Base-by-base conservation (phyloP, 2,797 vertebrate species). In the Manis pentadactyla region DNA sequence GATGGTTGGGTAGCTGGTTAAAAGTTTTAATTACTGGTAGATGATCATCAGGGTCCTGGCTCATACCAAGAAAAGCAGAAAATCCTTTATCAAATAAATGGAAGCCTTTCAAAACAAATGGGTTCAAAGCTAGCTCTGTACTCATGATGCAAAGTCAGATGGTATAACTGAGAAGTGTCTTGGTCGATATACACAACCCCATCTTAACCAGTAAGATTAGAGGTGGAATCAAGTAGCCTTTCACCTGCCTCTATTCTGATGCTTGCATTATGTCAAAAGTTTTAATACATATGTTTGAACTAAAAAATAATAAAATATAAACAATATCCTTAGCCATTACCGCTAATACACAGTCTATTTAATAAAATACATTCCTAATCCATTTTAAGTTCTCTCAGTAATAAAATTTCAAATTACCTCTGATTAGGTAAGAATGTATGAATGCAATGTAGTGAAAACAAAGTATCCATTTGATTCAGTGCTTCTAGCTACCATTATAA, bases 41-140 rank as follows among this genome's bases (percentile, higher is more conserved):
- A 97, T 98, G 87, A 97, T 98, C 93, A 97, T 13, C 3, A 46
- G 93, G 55, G 79, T 68, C 29, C 61, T 85, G 61, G 91, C 29
- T 94, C 57, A 75, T 75, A 95, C 61, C 39, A 95, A 93, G 55
- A 68, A 93, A 94, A 97, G 55, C 63, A 96, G 89, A 97, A 97
- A 97, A 96, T 51, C 71, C 90, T 97, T 96, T 97, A 97, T 97
- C 97, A 97, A 94, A 89, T 77, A 96, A 97, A 92, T 91, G n/a
- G 71, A 90, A 93, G 69, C 29, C 74, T 87, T 77, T 66, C 2
- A 95, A 93, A 97, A 94, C 90, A 97, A 96, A 96, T 96, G 31
- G 39, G 46, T 97, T 96, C 59, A 92, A 77, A 57, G 55, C 31
- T 15, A 14, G 37, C 63, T 86, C 55, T 74, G 23, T 71, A 94